Base-by-base conservation (phyloP, 2,113 vertebrate species). In the Calyptomena viridis region DNA sequence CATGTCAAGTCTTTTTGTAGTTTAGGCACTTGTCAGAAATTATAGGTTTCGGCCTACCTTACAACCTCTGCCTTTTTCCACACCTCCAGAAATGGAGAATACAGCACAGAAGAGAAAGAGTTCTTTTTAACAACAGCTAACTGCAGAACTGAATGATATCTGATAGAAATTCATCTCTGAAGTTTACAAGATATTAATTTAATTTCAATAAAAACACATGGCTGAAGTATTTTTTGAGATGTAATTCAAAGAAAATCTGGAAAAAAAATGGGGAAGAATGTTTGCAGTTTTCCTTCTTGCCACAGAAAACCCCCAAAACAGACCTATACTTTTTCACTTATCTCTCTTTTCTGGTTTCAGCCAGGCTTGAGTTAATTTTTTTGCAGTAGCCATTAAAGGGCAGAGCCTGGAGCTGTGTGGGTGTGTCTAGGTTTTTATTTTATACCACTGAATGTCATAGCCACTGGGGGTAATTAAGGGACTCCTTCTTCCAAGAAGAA, bases 1-100 rank as follows among this genome's bases (percentile, higher is more conserved):
- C n/a, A n/a, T n/a, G n/a, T n/a, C n/a, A n/a, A n/a, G n/a, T n/a
- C n/a, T 21, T 52, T 52, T 58, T 31, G 3, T 0, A 11, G 4
- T 44, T 74, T 39, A 50, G 12, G 1, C 0, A 0, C 11, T 2
- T 24, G 52, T 81, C 42, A 63, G n/a, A 46, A 62, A 66, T 14
- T 20, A 15, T 7, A 30, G 8, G 27, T 31, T 92, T 69, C 18
- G 63, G 14, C 2, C 50, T 33, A 24, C 23, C 9, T 78, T 63
- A 17, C 25, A 73, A 47, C 2, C 10, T 46, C 30, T 89, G 22
- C 4, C 35, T 69, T 84, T 68, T 33, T 5, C 18, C 14, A 22
- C 3, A 33, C 14, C 7, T 75, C 24, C 39, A 23, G 40, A 12
- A 71, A n/a, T 19, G 11, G 8, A 64, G 28, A 66, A 50, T 46